Evolutionary conservation across 2,888 invertebrate species (phyloP), one percentile per base, ranked within the genome.

Genomic region (Scaptomyza flava): DNA sequence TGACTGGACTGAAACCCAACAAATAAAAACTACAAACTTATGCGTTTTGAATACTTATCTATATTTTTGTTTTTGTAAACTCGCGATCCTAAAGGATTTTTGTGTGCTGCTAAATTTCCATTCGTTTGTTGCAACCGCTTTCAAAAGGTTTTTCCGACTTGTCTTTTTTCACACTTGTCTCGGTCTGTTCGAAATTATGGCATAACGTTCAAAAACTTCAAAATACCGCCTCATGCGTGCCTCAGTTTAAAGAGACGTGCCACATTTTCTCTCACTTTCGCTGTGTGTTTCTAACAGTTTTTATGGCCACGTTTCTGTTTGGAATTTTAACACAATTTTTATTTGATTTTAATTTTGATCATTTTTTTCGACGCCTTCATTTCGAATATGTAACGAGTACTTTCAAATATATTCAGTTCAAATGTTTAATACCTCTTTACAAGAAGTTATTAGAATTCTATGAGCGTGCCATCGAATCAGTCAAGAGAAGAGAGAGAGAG

Each of bases 271-370:
- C 17, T 17, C n/a, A n/a, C n/a, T n/a, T n/a, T n/a, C 17, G 17
- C 17, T 17, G 1, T 17, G 17, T 17, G 17, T 17, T 17, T 17
- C 17, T 17, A 17, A 17, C 17, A 43, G 46, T 58, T 86, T 87
- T 82, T 87, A 82, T 79, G 64, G 69, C 63, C 59, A 30, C 56
- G 47, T 62, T 9, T 17, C 12, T 14, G 27, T 45, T n/a, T 17
- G 69, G 82, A 82, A 82, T 87, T 74, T 80, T 72, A 69, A 85
- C 66, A 71, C 65, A 68, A 65, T 67, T 87, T 86, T 82, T 74
- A 82, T 82, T 86, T 34, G 86, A 82, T 77, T 86, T 87, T 87
- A 82, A 87, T 82, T 71, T 68, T 70, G 71, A 85, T 20, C 74
- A 85, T 80, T 87, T 87, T 73, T 68, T 6, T 27, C 27, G 88